Evolutionary conservation across 2,888 invertebrate species (phyloP), one percentile per base, ranked within the genome.

Genomic region (Papilio demoleus): DNA sequence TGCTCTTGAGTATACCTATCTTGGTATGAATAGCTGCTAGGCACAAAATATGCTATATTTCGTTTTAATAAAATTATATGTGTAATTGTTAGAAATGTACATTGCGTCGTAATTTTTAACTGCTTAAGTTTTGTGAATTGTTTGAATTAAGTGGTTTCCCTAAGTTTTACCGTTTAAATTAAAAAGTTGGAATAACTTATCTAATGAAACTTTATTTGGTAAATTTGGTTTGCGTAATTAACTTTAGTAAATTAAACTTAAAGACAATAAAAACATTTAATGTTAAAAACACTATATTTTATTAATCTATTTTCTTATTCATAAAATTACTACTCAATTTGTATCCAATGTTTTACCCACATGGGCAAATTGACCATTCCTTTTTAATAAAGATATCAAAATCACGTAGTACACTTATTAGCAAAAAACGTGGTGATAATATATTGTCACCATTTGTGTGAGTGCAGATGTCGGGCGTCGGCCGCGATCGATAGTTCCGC

Each of bases 401-500:
- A n/a, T 12, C 38, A 14, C 11, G 4, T 4, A 0, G 14, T 38
- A 42, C 17, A 42, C 17, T 42, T 45, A 2, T 17, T 22, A 22
- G 22, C 47, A 47, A 47, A 47, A 47, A 58, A 2, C 9, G 36
- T 36, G 47, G n/a, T 40, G 17, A 45, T 59, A 70, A 67, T 72
- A 72, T 74, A 47, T 77, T 79, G 78, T 79, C 78, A 79, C 76
- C 74, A 65, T 65, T 65, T n/a, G 36, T 50, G 42, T 17, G 24
- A 47, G 38, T 47, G 42, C 65, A 45, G 45, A 58, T 22, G 71
- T 38, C 75, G 75, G 74, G 74, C 73, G 74, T 73, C 76, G 68
- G 67, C 73, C 75, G 73, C 66, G 69, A 79, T 79, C 79, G 77
- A 79, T 79, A 79, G 67, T 76, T 79, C 72, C 78, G 79, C 79